phyloP scores from a whole-genome alignment of 2,888 invertebrate species.

The Galerucella nymphaeae region DNA sequence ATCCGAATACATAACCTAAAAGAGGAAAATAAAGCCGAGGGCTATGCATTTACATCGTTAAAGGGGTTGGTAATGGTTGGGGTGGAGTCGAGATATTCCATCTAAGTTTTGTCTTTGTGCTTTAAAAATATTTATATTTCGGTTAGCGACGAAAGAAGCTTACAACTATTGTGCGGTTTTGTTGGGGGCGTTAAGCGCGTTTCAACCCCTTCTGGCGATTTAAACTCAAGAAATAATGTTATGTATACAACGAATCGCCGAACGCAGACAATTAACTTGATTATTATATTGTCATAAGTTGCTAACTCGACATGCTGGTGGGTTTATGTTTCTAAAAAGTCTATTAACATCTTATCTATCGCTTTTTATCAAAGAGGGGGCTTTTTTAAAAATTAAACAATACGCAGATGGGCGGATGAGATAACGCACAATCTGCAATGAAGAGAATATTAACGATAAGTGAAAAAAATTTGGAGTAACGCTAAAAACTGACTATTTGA shows the following conservation, averaged over 20 bases:
- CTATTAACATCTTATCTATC: background rate
- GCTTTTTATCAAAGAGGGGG: background rate
- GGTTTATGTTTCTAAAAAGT: background rate
- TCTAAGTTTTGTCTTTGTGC: slow-evolving; percentile 64
- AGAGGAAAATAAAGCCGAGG: slow-evolving; percentile 57
- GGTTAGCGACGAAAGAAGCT: slow-evolving; percentile 49
- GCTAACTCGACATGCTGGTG: background rate
- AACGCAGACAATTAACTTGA: slow-evolving; percentile 13
- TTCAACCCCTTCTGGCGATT: slow-evolving; percentile 39
- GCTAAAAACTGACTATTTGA: too few species aligned
- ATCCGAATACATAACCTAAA: slow-evolving; percentile 54
- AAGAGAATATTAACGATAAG: too few species aligned
- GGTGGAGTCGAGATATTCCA: slow-evolving; percentile 61
- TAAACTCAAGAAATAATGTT: slow-evolving; percentile 8
- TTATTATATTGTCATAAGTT: slow-evolving; percentile 11
- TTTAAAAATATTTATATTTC: slow-evolving; percentile 64
- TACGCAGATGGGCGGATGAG: too few species aligned
- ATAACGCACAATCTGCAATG: too few species aligned
- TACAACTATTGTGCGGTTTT: slow-evolving; percentile 47
- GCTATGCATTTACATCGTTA: slow-evolving; percentile 64
- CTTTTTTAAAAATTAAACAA: background rate
- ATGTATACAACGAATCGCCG: slow-evolving; percentile 4
- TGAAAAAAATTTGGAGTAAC: too few species aligned
- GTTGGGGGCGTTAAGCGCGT: slow-evolving; percentile 46
- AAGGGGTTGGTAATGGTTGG: slow-evolving; percentile 58